Evolutionary conservation across 2,113 vertebrate species (phyloP).

Genomic region (Natator depressus): DNA sequence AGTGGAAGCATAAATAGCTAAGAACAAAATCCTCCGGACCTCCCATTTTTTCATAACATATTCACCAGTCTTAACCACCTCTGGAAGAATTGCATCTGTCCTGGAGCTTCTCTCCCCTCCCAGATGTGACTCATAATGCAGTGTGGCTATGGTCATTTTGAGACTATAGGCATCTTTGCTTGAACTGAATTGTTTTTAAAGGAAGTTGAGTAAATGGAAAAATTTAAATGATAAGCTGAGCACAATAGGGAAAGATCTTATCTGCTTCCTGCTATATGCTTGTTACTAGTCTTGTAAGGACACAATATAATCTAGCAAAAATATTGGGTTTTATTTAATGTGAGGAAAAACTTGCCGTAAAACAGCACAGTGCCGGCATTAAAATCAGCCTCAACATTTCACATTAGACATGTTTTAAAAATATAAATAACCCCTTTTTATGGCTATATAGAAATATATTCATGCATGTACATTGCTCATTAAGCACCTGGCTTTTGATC

Average conservation of each 20-base stretch:
- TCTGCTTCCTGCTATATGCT: not conserved
- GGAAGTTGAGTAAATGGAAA: not conserved
- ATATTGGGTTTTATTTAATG: not conserved
- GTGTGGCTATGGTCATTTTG: not conserved
- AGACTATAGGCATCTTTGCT: not conserved
- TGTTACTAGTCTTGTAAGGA: not conserved
- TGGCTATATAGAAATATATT: not conserved
- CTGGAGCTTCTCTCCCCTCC: not conserved
- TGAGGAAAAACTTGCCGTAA: not conserved
- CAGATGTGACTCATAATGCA: not conserved
- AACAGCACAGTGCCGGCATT: not conserved
- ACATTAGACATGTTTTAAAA: not conserved
- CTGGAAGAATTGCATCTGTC: not conserved
- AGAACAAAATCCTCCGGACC: not conserved
- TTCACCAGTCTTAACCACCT: not conserved
- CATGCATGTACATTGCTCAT: not conserved
- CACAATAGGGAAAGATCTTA: not conserved
- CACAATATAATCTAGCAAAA: not conserved
- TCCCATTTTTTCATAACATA: not conserved
- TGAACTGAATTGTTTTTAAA: not conserved
- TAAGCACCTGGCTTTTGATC: not conserved
- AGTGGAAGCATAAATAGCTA: not conserved
- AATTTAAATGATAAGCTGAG: constrained; percentile 8
- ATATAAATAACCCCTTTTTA: not conserved
- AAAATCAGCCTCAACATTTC: not conserved